Conservation (phyloP, 2,888 invertebrate genomes). For the Eremobia ochroleuca region DNA sequence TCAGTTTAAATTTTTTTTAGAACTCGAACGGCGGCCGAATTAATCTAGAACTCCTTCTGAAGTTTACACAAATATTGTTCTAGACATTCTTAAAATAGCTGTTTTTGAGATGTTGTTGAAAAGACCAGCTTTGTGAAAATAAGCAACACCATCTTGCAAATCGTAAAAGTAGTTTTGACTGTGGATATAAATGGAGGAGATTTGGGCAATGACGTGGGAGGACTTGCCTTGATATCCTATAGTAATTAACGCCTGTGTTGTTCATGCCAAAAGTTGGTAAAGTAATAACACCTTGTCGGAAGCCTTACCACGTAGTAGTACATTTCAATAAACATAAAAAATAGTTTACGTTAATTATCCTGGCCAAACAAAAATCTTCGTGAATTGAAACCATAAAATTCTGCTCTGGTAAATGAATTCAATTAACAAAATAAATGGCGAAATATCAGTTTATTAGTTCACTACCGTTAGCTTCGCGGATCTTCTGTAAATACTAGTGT, state of each 20-base stretch:
- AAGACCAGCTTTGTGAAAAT: constrained; percentile 40
- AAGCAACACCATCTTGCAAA: constrained; percentile 38
- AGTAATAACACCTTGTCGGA: constrained; percentile 21
- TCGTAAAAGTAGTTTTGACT: constrained; percentile 39
- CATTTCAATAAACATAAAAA: constrained; percentile 36
- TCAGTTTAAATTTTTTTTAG: constrained; percentile 45
- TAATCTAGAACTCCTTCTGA: constrained; percentile 45
- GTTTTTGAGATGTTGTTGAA: constrained; percentile 40
- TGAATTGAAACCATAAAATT: constrained; percentile 21
- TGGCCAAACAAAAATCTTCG: constrained; percentile 14
- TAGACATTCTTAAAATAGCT: constrained; percentile 55
- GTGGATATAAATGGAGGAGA: constrained; percentile 31
- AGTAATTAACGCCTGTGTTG: background rate
- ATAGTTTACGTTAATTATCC: constrained; percentile 22
- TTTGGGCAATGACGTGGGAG: background rate
- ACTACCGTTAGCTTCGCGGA: background rate
- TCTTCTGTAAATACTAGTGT: background rate
- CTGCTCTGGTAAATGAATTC: background rate
- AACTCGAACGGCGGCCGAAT: constrained; percentile 51
- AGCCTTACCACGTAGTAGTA: background rate
- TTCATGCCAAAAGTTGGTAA: background rate
- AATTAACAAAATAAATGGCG: background rate
- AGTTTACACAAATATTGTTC: constrained; percentile 46
- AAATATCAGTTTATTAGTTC: background rate
- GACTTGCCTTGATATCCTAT: constrained; percentile 2